A percentile compares a stretch with the other conserved stretches of the same genome.
Conservation (phyloP, 2,888 invertebrate genomes). For the Scaptomyza polygonia region DNA sequence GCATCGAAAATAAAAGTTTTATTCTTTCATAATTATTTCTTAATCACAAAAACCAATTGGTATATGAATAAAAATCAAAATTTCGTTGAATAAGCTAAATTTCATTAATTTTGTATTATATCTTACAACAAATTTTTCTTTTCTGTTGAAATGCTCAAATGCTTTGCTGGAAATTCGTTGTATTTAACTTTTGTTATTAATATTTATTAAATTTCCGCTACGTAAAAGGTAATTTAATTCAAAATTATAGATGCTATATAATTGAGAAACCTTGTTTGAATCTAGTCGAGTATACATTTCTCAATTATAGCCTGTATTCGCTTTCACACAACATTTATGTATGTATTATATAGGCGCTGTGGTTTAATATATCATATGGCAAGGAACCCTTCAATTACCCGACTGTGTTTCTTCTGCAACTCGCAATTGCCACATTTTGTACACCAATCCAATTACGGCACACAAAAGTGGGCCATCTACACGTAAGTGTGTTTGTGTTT, state of each 20-base stretch:
- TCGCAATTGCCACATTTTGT: conserved; percentile 31
- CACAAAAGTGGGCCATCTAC: conserved; percentile 22
- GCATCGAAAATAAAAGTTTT: no score
- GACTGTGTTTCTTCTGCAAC: neutral
- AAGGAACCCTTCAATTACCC: conserved; percentile 35
- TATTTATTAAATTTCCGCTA: neutral
- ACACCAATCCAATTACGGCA: conserved; percentile 25
- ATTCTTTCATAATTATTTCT: no score
- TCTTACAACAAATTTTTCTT: no score
- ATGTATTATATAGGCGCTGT: conserved; percentile 3
- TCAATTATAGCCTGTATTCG: conserved; percentile 33
- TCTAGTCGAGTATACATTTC: neutral
- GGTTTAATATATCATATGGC: conserved; percentile 44
- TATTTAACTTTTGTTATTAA: no score
- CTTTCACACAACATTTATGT: conserved; percentile 7
- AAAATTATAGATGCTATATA: neutral
- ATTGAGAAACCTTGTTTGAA: conserved; percentile 1
- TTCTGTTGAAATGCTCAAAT: no score
- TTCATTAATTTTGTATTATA: no score
- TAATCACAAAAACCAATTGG: no score
- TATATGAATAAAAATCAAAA: no score
- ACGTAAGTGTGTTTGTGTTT: neutral
- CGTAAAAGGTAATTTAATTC: neutral
- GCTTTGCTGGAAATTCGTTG: no score
- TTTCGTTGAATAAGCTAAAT: no score